phyloP scores from a whole-genome alignment of 2,797 vertebrate genomes.

The Forpus xanthops region DNA sequence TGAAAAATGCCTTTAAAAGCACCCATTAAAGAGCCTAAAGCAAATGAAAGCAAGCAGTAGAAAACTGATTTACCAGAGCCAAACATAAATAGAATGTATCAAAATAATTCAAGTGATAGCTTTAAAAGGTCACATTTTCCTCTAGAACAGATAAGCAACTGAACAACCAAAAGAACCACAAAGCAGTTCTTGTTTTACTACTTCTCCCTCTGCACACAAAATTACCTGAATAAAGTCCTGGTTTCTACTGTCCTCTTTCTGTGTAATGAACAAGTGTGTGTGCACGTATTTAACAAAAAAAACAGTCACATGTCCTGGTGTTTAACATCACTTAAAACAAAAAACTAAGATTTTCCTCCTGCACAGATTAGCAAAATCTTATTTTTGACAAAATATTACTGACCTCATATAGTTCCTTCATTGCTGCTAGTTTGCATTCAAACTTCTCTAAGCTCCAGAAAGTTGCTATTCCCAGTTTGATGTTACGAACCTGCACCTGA shows the following conservation, averaged over 20 bases:
- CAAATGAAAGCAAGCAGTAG: not conserved
- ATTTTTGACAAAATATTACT: not conserved
- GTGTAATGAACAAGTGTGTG: not conserved
- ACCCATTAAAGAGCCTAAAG: not conserved
- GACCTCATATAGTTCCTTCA: constrained; percentile 94
- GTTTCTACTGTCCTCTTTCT: not conserved
- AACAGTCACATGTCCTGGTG: accelerated
- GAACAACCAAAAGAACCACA: not conserved
- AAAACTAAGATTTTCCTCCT: not conserved
- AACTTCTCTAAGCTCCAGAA: constrained; percentile 95
- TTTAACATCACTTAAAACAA: not conserved
- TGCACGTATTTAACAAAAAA: not conserved
- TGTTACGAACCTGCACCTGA: constrained; percentile 88
- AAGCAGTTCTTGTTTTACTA: not conserved
- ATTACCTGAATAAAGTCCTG: not conserved
- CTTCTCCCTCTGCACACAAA: not conserved
- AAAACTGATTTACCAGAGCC: not conserved
- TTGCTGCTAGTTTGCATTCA: constrained; percentile 88
- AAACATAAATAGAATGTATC: not conserved
- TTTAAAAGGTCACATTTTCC: not conserved
- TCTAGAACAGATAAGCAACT: not conserved
- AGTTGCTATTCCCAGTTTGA: constrained; percentile 87
- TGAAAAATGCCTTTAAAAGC: not conserved
- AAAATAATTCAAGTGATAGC: not conserved
- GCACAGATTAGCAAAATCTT: not conserved